phyloP scores from a whole-genome alignment of 1,140 invertebrate species.

The Ostrea edulis region DNA sequence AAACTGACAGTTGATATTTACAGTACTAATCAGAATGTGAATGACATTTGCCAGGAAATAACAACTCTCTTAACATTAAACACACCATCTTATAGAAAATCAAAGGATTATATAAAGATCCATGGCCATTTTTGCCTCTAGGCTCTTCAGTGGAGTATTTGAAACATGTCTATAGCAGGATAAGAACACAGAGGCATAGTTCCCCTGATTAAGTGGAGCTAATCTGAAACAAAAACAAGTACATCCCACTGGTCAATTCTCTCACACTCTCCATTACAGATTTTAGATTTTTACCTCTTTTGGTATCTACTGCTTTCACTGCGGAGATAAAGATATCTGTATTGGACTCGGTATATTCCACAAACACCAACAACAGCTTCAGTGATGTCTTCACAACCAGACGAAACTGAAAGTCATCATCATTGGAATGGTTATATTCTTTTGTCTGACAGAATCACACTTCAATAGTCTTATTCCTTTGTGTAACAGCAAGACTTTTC shows the following conservation, averaged over 20 bases:
- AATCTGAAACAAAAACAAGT: not conserved
- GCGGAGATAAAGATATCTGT: slow-evolving; percentile 86
- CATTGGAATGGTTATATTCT: not conserved
- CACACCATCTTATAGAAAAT: not conserved
- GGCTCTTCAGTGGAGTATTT: too few species aligned
- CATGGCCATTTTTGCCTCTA: too few species aligned
- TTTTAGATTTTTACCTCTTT: slow-evolving; percentile 82
- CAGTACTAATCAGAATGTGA: not conserved
- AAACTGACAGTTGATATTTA: not conserved
- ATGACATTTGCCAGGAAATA: not conserved
- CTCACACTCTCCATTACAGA: not conserved
- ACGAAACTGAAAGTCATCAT: slow-evolving; percentile 85
- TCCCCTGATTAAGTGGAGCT: too few species aligned
- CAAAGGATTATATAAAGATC: too few species aligned
- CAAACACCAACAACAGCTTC: slow-evolving; percentile 97
- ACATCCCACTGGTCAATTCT: not conserved
- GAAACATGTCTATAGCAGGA: too few species aligned
- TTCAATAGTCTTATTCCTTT: not conserved
- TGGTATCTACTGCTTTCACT: slow-evolving; percentile 90
- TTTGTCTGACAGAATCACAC: not conserved
- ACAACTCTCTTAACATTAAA: not conserved
- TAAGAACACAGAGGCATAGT: too few species aligned
- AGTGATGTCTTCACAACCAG: slow-evolving; percentile 99
- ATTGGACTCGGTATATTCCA: slow-evolving; percentile 98
- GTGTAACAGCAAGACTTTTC: not conserved